These are phyloP conservation scores for Burhinus bistriatus DNA, from an alignment of 2,113 vertebrate genomes.

Conservation along the genomic window DNA sequence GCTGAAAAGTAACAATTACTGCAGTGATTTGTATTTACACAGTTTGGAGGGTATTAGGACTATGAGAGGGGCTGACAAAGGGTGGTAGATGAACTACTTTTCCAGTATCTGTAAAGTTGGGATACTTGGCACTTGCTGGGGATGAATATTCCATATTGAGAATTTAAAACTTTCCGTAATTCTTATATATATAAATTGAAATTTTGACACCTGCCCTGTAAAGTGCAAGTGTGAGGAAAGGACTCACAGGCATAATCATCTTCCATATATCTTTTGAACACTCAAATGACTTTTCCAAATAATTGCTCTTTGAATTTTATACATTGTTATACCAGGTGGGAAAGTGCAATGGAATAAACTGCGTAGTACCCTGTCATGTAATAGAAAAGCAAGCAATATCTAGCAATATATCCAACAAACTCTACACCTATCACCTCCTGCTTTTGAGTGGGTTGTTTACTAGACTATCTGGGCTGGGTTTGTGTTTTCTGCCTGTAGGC, in stretches of 20 bases:
- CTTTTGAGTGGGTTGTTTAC: neutral
- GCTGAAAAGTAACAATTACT: neutral
- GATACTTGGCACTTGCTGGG: neutral
- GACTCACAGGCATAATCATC: conserved; percentile 30
- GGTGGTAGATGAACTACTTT: conserved; percentile 4
- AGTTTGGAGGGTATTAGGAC: neutral
- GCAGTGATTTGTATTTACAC: neutral
- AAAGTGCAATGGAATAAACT: conserved; percentile 39
- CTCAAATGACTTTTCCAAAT: conserved; percentile 48
- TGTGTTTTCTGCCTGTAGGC: neutral
- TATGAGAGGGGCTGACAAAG: neutral
- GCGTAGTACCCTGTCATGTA: neutral
- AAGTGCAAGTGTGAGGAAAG: conserved; percentile 34
- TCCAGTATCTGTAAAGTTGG: conserved; percentile 25
- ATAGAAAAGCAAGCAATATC: neutral
- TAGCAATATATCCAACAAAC: neutral
- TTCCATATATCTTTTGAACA: conserved; percentile 14
- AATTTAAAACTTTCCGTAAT: conserved; percentile 32
- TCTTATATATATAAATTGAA: conserved; percentile 31
- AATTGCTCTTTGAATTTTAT: conserved; percentile 31
- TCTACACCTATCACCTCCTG: neutral
- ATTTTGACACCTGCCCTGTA: conserved; percentile 60
- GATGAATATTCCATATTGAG: conserved; percentile 40
- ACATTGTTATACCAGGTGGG: conserved; percentile 55
- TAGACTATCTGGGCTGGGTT: neutral